phyloP scores from a whole-genome alignment of 2,797 vertebrate genomes.

The Protonibea diacanthus region DNA sequence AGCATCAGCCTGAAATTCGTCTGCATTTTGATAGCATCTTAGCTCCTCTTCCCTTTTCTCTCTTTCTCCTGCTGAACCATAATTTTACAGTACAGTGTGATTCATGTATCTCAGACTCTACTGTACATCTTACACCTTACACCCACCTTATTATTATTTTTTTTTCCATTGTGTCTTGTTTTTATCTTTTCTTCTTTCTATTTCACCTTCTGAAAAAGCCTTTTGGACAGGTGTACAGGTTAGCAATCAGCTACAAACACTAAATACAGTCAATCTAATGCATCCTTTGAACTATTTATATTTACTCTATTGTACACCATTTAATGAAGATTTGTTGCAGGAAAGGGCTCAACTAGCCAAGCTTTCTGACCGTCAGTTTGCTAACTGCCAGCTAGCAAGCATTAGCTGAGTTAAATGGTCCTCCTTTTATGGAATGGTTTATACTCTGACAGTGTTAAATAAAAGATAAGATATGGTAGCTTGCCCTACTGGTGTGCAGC shows the following conservation, averaged over 20 bases:
- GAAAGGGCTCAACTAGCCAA: neutral
- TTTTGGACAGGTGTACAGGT: no score
- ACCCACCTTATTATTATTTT: no score
- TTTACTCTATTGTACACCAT: neutral
- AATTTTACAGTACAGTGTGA: conserved; percentile 27
- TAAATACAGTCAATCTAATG: no score
- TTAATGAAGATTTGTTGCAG: neutral
- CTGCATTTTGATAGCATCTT: conserved; percentile 68
- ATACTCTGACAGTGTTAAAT: no score
- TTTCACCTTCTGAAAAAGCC: neutral
- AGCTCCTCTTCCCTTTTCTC: conserved; percentile 15
- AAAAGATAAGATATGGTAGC: no score
- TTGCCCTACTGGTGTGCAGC: no score
- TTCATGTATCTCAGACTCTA: neutral
- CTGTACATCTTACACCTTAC: neutral
- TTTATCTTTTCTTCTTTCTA: neutral
- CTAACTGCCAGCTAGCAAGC: no score
- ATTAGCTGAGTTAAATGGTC: no score
- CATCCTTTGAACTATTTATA: neutral
- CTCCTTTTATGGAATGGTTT: no score
- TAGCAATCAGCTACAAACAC: no score
- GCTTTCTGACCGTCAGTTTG: neutral
- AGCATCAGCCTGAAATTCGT: conserved; percentile 42
- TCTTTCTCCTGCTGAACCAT: conserved; percentile 11
- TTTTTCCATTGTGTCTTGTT: neutral